Conservation (phyloP, 2,113 vertebrate species). For the Spilogale gracilis region DNA sequence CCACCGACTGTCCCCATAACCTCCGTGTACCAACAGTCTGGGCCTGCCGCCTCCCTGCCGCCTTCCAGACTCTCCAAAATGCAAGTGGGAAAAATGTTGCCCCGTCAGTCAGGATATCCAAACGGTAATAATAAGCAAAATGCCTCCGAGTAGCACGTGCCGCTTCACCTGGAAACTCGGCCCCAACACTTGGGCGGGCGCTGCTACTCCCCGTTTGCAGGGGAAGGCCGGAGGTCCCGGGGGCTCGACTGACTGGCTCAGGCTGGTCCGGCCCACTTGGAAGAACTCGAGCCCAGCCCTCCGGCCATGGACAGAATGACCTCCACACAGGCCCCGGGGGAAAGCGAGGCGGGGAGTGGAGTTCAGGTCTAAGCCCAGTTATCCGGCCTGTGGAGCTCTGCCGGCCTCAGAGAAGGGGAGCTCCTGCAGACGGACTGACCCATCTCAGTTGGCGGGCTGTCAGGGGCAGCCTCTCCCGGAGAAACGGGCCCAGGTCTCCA, state of each 20-base stretch:
- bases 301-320: not conserved
- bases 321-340: accelerated
- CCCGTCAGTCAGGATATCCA: accelerated
- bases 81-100: accelerated
- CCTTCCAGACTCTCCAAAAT: not conserved
- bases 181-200: accelerated
- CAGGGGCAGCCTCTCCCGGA: not conserved
- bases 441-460: not conserved
- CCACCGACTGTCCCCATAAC: accelerated
- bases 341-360: accelerated
- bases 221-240: not conserved
- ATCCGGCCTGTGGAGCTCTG: accelerated
- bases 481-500: not conserved
- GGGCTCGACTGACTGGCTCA: accelerated
- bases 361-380: too few relatives aligned
- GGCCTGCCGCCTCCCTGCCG: accelerated
- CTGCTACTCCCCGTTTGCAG: accelerated
- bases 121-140: accelerated
- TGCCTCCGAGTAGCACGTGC: accelerated
- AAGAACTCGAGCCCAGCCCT: not conserved
- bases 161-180: accelerated
- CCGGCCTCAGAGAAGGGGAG: accelerated
- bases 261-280: not conserved
- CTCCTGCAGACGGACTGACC: accelerated
- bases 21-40: accelerated